Percentiles rank a stretch among this genome's conserved stretches.
Evolutionary conservation across 2,797 vertebrate species (phyloP).

Genomic region (Thunnus albacares): DNA sequence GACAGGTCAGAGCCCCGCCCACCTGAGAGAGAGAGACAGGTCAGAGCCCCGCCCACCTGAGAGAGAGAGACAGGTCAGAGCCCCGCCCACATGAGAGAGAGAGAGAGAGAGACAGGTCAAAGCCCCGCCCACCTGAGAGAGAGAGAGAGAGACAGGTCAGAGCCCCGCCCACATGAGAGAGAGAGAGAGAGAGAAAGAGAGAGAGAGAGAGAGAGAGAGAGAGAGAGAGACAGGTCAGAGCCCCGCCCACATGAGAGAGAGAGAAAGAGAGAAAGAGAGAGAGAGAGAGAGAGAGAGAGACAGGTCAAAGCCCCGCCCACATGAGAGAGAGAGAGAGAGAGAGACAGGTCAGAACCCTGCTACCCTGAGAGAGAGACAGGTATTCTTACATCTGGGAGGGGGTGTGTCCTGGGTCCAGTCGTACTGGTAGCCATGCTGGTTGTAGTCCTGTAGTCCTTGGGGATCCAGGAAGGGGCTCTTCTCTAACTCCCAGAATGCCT

Average conservation of each 20-base stretch:
- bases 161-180: background rate
- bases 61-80: no score
- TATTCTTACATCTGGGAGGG: slow-evolving; percentile 45
- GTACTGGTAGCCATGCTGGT: slow-evolving; percentile 64
- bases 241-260: no score
- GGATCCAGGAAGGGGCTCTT: slow-evolving; percentile 65
- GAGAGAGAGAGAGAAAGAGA: background rate
- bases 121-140: background rate
- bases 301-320: slow-evolving; percentile 36
- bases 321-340: slow-evolving; percentile 33
- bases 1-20: no score
- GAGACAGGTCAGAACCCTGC: no score
- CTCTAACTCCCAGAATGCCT: slow-evolving; percentile 70
- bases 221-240: no score
- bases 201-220: background rate
- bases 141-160: background rate
- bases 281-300: background rate
- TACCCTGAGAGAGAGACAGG: background rate
- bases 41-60: no score
- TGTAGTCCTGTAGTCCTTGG: slow-evolving; percentile 46
- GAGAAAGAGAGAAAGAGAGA: background rate
- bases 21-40: background rate
- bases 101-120: no score
- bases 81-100: no score
- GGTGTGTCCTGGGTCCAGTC: slow-evolving; percentile 45